phyloP scores from a whole-genome alignment of 2,797 vertebrate genomes.

The Galagoides demidoff region DNA sequence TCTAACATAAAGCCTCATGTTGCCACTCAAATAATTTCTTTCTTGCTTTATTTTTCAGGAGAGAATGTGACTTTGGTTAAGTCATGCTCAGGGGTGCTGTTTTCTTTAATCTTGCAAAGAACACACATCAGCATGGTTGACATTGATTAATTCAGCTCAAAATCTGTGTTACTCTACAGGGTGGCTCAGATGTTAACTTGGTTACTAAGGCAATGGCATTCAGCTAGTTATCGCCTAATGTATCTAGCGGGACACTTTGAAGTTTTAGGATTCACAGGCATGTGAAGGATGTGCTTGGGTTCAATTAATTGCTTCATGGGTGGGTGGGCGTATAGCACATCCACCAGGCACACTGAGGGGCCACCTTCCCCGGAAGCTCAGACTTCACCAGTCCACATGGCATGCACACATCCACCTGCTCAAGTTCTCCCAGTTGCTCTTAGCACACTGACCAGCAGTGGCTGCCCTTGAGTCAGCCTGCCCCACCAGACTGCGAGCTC shows the following conservation, averaged over 20 bases:
- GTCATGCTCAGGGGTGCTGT: neutral
- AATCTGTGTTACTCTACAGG: neutral
- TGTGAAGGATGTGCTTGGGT: accelerated
- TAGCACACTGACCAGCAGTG: accelerated
- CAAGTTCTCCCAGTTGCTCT: neutral
- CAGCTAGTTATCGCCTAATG: neutral
- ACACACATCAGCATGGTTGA: neutral
- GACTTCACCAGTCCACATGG: neutral
- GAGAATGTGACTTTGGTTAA: neutral
- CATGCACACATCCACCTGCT: neutral
- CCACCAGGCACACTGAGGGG: neutral
- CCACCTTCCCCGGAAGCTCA: neutral
- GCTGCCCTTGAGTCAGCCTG: too few species aligned
- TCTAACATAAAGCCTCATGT: neutral
- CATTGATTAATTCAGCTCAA: neutral
- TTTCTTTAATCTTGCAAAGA: conserved; percentile 10
- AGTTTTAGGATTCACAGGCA: neutral
- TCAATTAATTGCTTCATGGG: neutral
- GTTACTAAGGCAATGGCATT: conserved; percentile 18
- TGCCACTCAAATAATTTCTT: neutral
- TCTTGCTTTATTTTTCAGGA: neutral
- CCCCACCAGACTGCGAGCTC: neutral
- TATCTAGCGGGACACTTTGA: neutral
- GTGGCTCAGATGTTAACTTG: neutral
- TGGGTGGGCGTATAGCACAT: accelerated